Evolutionary conservation across 2,888 invertebrate genomes (phyloP), one percentile per base, ranked within the genome.

Genomic region (Dicranocentrus wangi): DNA sequence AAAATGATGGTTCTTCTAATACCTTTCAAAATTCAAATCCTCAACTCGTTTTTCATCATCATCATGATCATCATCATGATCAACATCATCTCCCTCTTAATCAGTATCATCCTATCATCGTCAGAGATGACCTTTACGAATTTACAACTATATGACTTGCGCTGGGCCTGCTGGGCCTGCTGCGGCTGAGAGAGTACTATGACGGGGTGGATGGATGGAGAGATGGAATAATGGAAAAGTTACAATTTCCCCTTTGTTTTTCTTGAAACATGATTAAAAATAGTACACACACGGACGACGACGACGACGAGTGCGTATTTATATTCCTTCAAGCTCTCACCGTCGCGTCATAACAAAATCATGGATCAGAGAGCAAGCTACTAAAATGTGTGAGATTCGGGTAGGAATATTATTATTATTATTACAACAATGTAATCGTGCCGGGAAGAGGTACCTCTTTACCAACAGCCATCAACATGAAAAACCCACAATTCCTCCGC

Each of bases 31-130:
- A 63, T 79, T 79, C 66, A 66, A 79, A 78, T 61, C 72, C 69
- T 28, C 28, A 79, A 79, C 78, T 71, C 51, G 71, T 71, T 79
- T 70, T 66, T 79, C 78, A 77, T 69, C 77, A 27, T 63, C 42
- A 53, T 21, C 43, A 65, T 53, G 39, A 51, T 70, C 68, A 51
- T 53, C 68, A 65, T 23, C 53, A 2, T 39, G 42, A 53, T 21
- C 43, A 65, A 42, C 58, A 51, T 70, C 68, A 51, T 53, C 68
- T 15, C 2, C 47, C 15, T 47, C n/a, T 32, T 47, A 47, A 28
- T 68, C 28, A 28, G 21, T 27, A 51, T 68, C 28, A 51, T 63
- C 21, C 3, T 61, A 63, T 63, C 42, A 19, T 63, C n/a, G 28
- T 39, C 47, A 47, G 3, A 27, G 27, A 28, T 60, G 28, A 60